A percentile compares a stretch with the other conserved stretches of the same genome.
Conservation (phyloP, 2,113 vertebrate genomes). For the Scomber scombrus region DNA sequence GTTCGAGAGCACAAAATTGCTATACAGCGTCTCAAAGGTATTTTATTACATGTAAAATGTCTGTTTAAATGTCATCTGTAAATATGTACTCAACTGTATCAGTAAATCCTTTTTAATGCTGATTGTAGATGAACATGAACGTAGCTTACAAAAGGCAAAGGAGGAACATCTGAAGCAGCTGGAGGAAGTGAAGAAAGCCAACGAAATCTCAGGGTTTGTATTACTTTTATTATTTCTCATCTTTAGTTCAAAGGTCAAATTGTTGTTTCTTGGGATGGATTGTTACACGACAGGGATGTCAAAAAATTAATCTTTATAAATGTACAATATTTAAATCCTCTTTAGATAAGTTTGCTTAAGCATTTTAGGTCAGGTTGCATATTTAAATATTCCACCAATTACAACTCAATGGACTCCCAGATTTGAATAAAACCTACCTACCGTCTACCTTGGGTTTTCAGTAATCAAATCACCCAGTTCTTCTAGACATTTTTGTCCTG, state of each 20-base stretch:
- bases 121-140: conserved; percentile 80
- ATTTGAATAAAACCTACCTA: too few species aligned
- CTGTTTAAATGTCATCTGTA: neutral
- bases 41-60: neutral
- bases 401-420: too few species aligned
- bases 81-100: neutral
- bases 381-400: too few species aligned
- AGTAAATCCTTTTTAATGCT: conserved; percentile 4
- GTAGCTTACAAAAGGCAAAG: conserved; percentile 59
- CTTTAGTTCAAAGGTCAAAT: neutral
- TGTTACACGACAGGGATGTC: neutral
- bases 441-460: too few species aligned
- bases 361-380: too few species aligned
- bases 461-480: too few species aligned
- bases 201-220: conserved; percentile 71
- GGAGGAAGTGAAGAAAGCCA: conserved; percentile 62
- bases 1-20: conserved; percentile 85
- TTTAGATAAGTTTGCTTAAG: too few species aligned
- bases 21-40: conserved; percentile 86
- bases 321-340: too few species aligned
- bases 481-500: too few species aligned
- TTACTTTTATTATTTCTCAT: neutral
- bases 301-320: too few species aligned
- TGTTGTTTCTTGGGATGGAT: neutral
- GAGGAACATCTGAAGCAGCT: conserved; percentile 71